phyloP scores from a whole-genome alignment of 2,888 invertebrate genomes.

The Bembecia ichneumoniformis region DNA sequence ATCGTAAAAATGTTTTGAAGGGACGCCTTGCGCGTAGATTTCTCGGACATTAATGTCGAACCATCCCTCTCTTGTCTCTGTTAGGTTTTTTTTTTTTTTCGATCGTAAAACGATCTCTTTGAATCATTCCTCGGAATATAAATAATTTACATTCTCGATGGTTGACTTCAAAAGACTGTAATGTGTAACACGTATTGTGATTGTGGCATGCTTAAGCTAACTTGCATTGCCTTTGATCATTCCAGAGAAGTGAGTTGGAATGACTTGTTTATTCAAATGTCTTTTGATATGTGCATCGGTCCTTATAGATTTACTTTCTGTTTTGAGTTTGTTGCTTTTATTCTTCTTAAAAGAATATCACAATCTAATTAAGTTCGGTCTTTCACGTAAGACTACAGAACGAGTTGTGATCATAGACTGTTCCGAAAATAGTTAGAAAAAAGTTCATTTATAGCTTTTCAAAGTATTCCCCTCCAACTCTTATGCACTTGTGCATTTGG shows the following conservation, averaged over 20 bases:
- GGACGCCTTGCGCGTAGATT: conserved; percentile 43
- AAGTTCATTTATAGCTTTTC: no score
- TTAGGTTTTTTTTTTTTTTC: conserved; percentile 28
- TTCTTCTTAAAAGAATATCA: no score
- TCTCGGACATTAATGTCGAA: conserved; percentile 45
- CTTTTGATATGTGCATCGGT: neutral
- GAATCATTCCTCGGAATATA: conserved; percentile 54
- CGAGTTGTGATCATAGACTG: no score
- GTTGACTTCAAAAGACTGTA: conserved; percentile 47
- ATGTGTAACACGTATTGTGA: conserved; percentile 14
- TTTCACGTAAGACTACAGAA: no score
- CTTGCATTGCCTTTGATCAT: conserved; percentile 25
- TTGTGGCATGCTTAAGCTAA: conserved; percentile 16
- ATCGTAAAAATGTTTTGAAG: conserved; percentile 58
- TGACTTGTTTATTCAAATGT: conserved; percentile 2
- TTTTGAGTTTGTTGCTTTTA: no score
- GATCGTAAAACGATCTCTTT: conserved; percentile 49
- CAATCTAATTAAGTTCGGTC: no score
- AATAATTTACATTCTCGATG: conserved; percentile 31
- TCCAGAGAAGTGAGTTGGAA: conserved; percentile 8
- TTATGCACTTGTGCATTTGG: no score
- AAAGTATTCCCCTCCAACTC: no score
- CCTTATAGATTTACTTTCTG: no score
- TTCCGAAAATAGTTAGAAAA: no score
- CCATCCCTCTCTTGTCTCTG: conserved; percentile 25